Evolutionary conservation across 2,888 invertebrate genomes (phyloP), one percentile per base, ranked within the genome.

Genomic region (Nematopogon swammerdamellus): DNA sequence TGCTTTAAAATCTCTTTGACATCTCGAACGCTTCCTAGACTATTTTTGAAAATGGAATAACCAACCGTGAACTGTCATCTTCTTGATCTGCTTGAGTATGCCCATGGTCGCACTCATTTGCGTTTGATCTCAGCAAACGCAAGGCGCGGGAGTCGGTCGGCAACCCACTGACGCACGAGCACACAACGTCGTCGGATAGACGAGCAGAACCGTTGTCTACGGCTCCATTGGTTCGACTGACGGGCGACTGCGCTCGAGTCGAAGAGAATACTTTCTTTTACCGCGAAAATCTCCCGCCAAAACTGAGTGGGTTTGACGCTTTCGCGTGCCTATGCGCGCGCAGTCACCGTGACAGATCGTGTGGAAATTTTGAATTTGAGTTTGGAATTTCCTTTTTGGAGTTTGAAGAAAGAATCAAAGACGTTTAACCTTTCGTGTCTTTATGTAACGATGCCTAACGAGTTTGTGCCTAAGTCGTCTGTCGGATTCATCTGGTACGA

Each of bases 61-160:
- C 70, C 52, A 63, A 76, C 77, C 77, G 53, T 70, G 58, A 50
- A 63, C 59, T 5, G 75, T 66, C 61, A 77, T 74, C 63, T 67
- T 76, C 63, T 72, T 76, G 46, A 79, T 70, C 57, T 79, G 77
- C 62, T 77, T 76, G 50, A 79, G 59, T 59, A 79, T 75, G 47
- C 77, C 77, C 77, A 79, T 79, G 20, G 10, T 44, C 20, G 30
- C 17, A 25, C n/a, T 29, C 36, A 36, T 36, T 8, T 14, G 36
- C 36, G 36, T 36, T 36, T 14, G 36, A 6, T 14, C 14, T 8
- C n/a, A 14, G n/a, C 36, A 14, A 36, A 36, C 25, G 30, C 19
- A 48, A 19, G 36, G 14, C 47, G 18, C 16, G 18, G 29, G 16
- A 2, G n/a, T 19, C 19, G 25, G 47, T 53, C 56, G 48, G 19